Percentiles rank a stretch among this genome's conserved stretches.
phyloP scores from a whole-genome alignment of 2,113 vertebrate genomes.

The Zapornia atra region DNA sequence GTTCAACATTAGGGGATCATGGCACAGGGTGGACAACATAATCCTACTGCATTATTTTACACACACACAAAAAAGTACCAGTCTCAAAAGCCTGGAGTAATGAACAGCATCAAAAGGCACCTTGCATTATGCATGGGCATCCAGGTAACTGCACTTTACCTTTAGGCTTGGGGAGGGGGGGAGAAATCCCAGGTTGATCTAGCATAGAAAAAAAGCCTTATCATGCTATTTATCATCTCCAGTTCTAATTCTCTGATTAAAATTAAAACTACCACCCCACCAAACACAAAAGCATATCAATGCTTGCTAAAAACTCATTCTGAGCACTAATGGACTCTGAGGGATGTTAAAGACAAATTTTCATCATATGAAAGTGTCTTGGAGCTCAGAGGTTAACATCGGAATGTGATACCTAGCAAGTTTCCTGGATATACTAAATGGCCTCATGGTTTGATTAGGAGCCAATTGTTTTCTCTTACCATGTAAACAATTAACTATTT shows the following conservation, averaged over 20 bases:
- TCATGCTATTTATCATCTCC: not conserved
- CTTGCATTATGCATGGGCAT: not conserved
- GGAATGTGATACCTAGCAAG: not conserved
- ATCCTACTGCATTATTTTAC: too few species aligned
- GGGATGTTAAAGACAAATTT: not conserved
- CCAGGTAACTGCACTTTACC: not conserved
- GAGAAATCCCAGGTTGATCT: not conserved
- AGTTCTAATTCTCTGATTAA: not conserved
- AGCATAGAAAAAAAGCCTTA: not conserved
- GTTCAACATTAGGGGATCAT: fast-evolving
- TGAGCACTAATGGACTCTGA: not conserved
- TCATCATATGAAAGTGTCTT: not conserved
- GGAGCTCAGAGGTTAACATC: not conserved
- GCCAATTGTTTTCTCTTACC: not conserved
- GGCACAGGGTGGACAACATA: not conserved
- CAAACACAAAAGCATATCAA: not conserved
- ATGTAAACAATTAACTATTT: not conserved
- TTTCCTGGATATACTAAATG: not conserved
- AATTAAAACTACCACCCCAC: not conserved
- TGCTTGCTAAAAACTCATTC: not conserved
- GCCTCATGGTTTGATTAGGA: not conserved
- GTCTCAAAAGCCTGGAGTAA: not conserved
- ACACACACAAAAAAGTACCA: too few species aligned
- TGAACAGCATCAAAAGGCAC: not conserved
- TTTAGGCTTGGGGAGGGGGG: not conserved